Conservation (phyloP, 2,888 invertebrate genomes). For the Drosophila robusta region DNA sequence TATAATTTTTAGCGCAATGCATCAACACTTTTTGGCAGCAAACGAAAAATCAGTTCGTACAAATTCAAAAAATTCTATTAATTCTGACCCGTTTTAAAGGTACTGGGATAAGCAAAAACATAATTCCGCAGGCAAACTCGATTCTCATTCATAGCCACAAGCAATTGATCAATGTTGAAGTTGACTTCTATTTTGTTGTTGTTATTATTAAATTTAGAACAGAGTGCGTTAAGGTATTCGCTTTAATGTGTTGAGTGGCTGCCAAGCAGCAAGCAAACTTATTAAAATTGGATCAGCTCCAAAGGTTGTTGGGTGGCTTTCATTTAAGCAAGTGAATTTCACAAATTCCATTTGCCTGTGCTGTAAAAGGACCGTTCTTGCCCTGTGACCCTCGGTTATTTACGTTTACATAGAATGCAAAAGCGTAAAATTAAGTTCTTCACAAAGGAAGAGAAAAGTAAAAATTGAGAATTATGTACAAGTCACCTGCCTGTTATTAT, state of each 20-base stretch:
- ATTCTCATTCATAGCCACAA: background rate
- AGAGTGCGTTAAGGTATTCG: constrained; percentile 12
- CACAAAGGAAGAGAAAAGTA: constrained; percentile 42
- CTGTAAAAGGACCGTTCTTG: constrained; percentile 4
- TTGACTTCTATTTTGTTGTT: constrained; percentile 7
- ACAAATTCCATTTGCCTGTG: constrained; percentile 24
- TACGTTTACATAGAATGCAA: constrained; percentile 55
- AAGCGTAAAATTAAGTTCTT: constrained; percentile 76
- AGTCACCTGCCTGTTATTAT: constrained; percentile 53
- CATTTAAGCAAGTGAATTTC: constrained; percentile 33
- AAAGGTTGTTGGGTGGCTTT: constrained; percentile 28
- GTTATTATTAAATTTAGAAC: constrained; percentile 15
- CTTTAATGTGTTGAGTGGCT: constrained; percentile 21
- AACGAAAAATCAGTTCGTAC: no score
- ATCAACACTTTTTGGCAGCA: no score
- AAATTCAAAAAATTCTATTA: no score
- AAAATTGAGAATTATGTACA: constrained; percentile 62
- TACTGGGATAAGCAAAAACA: no score
- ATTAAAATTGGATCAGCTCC: constrained; percentile 43
- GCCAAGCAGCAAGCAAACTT: constrained; percentile 33
- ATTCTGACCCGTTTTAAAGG: no score
- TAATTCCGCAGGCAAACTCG: background rate
- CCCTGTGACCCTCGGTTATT: constrained; percentile 34
- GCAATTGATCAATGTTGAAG: constrained; percentile 7
- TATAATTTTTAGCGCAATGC: no score